Percentiles rank a stretch among this genome's conserved stretches.
phyloP scores from a whole-genome alignment of 2,113 vertebrate species.

The Cinclus cinclus region DNA sequence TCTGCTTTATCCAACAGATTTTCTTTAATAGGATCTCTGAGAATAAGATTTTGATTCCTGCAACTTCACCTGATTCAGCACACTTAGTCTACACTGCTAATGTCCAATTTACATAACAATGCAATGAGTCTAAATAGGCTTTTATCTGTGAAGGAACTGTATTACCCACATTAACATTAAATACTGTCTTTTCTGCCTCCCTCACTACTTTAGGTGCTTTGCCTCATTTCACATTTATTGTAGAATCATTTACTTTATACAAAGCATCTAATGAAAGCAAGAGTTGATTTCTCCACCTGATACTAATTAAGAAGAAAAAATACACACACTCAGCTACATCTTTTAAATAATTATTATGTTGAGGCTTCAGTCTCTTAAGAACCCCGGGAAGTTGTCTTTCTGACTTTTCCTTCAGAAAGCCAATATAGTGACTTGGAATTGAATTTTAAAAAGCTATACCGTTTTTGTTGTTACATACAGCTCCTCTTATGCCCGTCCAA shows the following conservation, averaged over 20 bases:
- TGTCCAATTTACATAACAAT: not conserved
- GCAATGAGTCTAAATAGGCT: not conserved
- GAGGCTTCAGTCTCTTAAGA: not conserved
- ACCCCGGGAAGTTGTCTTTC: not conserved
- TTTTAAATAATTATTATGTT: not conserved
- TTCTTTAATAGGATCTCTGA: not conserved
- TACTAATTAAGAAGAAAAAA: not conserved
- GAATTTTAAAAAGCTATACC: not conserved
- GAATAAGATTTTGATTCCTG: not conserved
- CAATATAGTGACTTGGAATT: not conserved
- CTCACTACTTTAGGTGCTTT: not conserved
- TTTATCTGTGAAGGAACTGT: not conserved
- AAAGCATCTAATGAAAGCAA: not conserved
- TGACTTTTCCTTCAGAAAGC: not conserved
- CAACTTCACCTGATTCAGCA: not conserved
- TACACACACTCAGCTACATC: not conserved
- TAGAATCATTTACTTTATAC: not conserved
- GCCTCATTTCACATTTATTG: not conserved
- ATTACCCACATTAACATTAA: not conserved
- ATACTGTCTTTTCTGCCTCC: not conserved
- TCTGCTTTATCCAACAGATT: not conserved
- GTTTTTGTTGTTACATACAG: slow-evolving; percentile 22
- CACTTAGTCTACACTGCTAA: not conserved
- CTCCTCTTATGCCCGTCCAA: not conserved
- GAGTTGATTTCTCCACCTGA: not conserved